phyloP scores from a whole-genome alignment of 2,113 vertebrate genomes.

The Limanda limanda region DNA sequence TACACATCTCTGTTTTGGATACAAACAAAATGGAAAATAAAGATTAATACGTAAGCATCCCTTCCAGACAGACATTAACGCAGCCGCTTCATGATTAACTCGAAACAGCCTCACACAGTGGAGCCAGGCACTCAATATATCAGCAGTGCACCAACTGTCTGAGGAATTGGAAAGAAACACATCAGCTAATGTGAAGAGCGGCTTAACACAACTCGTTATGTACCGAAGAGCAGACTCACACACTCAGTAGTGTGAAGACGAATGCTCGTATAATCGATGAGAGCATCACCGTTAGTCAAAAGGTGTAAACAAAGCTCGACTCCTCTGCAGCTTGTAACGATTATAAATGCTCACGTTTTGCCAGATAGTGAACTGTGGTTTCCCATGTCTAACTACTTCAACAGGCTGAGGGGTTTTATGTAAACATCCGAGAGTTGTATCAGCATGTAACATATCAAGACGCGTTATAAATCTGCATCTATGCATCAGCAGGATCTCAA shows the following conservation, averaged over 20 bases:
- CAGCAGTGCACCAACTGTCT: constrained; percentile 2
- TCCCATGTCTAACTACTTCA: background rate
- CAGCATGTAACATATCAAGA: too few relatives aligned
- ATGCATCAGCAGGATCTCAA: too few relatives aligned
- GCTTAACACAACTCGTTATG: background rate
- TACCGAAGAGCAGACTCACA: background rate
- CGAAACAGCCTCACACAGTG: constrained; percentile 46
- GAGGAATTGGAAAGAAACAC: constrained; percentile 8
- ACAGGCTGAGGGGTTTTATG: background rate
- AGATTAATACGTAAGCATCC: constrained; percentile 30
- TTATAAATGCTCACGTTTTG: constrained; percentile 17
- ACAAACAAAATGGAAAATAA: constrained; percentile 60
- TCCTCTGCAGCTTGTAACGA: constrained; percentile 7
- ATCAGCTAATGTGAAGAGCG: background rate
- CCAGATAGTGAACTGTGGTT: constrained; percentile 19
- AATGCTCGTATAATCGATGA: background rate
- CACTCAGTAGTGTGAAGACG: background rate
- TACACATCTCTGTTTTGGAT: constrained; percentile 45
- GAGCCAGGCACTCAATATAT: constrained; percentile 29
- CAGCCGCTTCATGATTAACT: constrained; percentile 57
- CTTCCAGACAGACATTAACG: constrained; percentile 60
- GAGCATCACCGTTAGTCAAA: background rate
- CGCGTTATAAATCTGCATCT: too few relatives aligned
- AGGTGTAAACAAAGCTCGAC: background rate
- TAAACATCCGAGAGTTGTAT: background rate